A percentile compares a stretch with the other conserved stretches of the same genome.
These are phyloP conservation scores for Rostratula benghalensis DNA, from an alignment of 2,113 vertebrate genomes.

Conservation along the genomic window DNA sequence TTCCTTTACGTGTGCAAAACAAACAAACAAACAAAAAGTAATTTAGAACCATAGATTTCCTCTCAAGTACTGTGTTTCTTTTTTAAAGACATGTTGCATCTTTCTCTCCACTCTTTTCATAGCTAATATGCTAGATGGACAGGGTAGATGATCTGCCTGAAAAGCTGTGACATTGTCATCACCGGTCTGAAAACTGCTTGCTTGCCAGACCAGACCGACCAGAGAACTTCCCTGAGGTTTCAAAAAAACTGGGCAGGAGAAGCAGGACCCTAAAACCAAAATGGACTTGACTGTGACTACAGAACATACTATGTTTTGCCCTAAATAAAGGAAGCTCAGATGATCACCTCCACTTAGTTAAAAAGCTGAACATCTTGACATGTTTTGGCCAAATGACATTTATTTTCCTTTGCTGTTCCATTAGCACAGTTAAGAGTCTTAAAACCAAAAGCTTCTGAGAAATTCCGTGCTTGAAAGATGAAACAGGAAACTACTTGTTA, in stretches of 20 bases:
- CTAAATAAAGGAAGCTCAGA: neutral
- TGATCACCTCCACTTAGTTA: neutral
- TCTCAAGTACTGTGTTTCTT: neutral
- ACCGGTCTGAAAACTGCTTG: neutral
- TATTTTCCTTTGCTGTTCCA: slow-evolving; percentile 5
- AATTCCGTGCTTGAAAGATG: slow-evolving; percentile 25
- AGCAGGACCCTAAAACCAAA: neutral
- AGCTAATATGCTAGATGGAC: neutral
- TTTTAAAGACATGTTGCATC: neutral
- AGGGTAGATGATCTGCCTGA: neutral
- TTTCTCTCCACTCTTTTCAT: neutral
- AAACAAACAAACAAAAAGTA: neutral
- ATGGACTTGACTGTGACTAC: neutral
- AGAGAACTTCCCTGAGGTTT: neutral
- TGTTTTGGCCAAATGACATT: neutral
- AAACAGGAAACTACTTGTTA: slow-evolving; percentile 1
- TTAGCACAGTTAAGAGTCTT: neutral
- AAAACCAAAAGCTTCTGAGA: slow-evolving; percentile 1
- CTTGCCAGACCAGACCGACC: neutral
- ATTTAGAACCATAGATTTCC: neutral
- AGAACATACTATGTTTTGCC: neutral
- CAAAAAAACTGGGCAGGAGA: fast-evolving
- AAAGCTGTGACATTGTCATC: neutral
- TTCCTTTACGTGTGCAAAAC: neutral
- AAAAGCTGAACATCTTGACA: neutral